These are phyloP conservation scores for Pocillopora grandis DNA, from an alignment of 92 coral and sea anemone genomes.

Conservation along the genomic window DNA sequence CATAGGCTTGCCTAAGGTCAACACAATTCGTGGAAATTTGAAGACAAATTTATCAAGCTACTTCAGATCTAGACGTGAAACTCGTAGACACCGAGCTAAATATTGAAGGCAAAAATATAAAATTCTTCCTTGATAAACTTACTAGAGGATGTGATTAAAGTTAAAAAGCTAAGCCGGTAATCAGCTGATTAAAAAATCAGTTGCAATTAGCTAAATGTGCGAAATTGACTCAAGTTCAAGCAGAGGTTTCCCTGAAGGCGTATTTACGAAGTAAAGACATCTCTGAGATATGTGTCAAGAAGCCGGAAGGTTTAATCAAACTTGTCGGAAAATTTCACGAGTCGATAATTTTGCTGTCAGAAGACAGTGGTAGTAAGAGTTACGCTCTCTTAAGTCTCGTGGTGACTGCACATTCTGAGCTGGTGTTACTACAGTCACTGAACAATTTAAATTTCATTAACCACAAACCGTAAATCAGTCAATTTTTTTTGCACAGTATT, in stretches of 20 bases:
- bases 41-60: neutral
- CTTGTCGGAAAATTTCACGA: conserved; percentile 8
- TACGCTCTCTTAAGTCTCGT: conserved; percentile 36
- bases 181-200: too few relatives aligned
- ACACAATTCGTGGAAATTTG: neutral
- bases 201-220: too few relatives aligned
- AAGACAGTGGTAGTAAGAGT: neutral
- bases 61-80: too few relatives aligned
- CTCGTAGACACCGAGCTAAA: too few relatives aligned
- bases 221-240: too few relatives aligned
- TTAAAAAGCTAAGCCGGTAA: too few relatives aligned
- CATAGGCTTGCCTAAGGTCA: neutral
- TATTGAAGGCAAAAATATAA: too few relatives aligned
- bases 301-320: neutral
- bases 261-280: neutral
- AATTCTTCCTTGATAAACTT: too few relatives aligned
- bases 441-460: conserved; percentile 12
- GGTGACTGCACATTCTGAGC: neutral
- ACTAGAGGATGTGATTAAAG: too few relatives aligned
- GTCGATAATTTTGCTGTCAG: conserved; percentile 8
- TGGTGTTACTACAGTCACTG: conserved; percentile 20
- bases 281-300: neutral
- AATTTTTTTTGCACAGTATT: neutral
- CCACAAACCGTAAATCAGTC: neutral
- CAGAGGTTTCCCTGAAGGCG: too few relatives aligned